phyloP scores from a whole-genome alignment of 1,140 invertebrate species.

The Neomicropteryx cornuta region DNA sequence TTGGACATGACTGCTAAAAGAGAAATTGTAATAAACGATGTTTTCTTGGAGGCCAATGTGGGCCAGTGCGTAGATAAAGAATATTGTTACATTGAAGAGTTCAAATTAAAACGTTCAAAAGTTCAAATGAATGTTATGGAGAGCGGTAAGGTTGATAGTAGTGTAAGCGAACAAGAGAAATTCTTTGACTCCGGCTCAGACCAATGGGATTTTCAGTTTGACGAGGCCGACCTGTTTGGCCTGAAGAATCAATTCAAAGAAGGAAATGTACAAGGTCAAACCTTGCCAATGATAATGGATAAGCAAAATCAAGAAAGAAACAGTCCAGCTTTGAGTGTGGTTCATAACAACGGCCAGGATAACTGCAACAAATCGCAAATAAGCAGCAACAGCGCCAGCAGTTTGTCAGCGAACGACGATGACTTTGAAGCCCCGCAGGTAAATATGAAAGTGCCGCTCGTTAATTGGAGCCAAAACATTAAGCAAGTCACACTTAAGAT shows the following conservation, averaged over 20 bases:
- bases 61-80: conserved; percentile 21
- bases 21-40: conserved; percentile 25
- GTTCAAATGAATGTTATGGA: conserved; percentile 2
- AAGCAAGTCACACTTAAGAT: conserved; percentile 7
- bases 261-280: neutral
- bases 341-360: neutral
- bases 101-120: conserved; percentile 2
- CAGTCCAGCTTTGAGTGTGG: neutral
- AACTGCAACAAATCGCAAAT: conserved; percentile 2
- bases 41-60: conserved; percentile 26
- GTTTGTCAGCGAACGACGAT: neutral
- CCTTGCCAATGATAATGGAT: too few species aligned
- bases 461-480: conserved; percentile 7
- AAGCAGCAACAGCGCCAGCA: neutral
- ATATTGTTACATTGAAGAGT: conserved; percentile 18
- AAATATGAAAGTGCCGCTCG: conserved; percentile 3
- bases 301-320: neutral
- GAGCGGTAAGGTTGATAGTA: neutral
- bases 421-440: neutral
- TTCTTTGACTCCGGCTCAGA: neutral
- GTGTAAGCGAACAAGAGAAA: neutral
- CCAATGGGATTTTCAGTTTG: neutral
- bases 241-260: neutral
- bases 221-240: conserved; percentile 1
- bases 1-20: conserved; percentile 23